Evolutionary conservation across 2,888 invertebrate species (phyloP).

Genomic region (Orthosia cruda): DNA sequence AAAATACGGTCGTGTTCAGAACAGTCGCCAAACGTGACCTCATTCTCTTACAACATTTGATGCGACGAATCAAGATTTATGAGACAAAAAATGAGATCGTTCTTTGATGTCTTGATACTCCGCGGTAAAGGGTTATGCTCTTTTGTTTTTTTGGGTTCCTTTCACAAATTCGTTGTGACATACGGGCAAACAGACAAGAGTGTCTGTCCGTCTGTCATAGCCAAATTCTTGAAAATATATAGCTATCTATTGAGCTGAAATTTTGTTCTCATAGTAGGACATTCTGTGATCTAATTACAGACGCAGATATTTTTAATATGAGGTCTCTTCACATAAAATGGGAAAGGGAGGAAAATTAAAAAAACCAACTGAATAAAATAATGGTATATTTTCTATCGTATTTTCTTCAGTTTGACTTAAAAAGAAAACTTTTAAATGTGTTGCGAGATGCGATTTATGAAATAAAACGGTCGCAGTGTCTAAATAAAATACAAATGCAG

Average conservation of each 20-base stretch:
- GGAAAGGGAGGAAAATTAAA: too few relatives aligned
- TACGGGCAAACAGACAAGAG: too few relatives aligned
- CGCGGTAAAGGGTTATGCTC: constrained; percentile 41
- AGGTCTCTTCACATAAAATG: too few relatives aligned
- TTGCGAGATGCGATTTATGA: too few relatives aligned
- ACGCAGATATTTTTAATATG: neutral
- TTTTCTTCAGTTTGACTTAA: too few relatives aligned
- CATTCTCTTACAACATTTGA: constrained; percentile 62
- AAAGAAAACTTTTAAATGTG: too few relatives aligned
- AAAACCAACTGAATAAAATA: too few relatives aligned
- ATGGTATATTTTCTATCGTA: too few relatives aligned
- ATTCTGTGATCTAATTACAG: neutral
- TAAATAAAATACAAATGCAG: too few relatives aligned
- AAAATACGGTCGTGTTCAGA: constrained; percentile 67
- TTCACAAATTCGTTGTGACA: too few relatives aligned
- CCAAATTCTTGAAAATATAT: neutral
- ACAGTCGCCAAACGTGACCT: constrained; percentile 73
- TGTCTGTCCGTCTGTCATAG: neutral
- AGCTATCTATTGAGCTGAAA: neutral
- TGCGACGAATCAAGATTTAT: constrained; percentile 63
- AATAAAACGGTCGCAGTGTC: too few relatives aligned
- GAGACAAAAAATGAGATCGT: constrained; percentile 58
- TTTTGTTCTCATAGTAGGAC: neutral
- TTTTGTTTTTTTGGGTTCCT: constrained; percentile 2
- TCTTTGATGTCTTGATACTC: constrained; percentile 61